Evolutionary conservation across 2,888 invertebrate species (phyloP), one percentile per base, ranked within the genome.

Genomic region (Leucozona laternaria): DNA sequence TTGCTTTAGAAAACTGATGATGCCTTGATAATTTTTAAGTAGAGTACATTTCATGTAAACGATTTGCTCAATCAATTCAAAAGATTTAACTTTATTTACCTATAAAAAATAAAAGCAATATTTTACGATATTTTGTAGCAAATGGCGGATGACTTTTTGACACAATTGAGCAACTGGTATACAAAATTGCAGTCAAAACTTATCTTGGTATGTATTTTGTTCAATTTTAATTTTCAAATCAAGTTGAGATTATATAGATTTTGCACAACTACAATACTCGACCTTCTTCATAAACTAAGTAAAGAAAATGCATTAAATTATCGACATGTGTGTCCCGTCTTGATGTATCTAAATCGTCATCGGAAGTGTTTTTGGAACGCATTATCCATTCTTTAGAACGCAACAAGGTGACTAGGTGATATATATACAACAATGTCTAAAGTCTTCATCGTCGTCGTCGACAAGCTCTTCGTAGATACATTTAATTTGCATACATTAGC

Each of bases 401-500:
- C 86, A 86, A 86, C 82, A 86, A 81, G 75, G 82, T 78, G 85
- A 78, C 60, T 86, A 64, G 78, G 81, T 62, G 57, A 22, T 37
- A 58, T 28, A 8, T 43, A 50, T 40, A 34, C 11, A 1, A 53
- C 7, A 53, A 53, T 2, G 66, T 45, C 62, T 28, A 25, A 43
- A 13, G 40, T 25, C 62, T 62, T 62, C 43, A 40, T 62, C 25
- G 62, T 22, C 40, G 17, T 34, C 40, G 48, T 15, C 50, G 4
- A 20, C 50, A 1, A 6, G 40, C 40, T 40, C 0, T 43, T 17
- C 37, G 2, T 15, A 28, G 28, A 25, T 70, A 79, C 90, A 90
- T 90, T 91, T 90, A 89, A 92, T 92, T 92, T 92, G 91, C 92
- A 92, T 91, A 89, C 86, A 89, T 89, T 90, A 88, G 90, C 91